These are phyloP conservation scores for Lepidurus apus DNA, from an alignment of 1,140 invertebrate species.

Conservation along the genomic window DNA sequence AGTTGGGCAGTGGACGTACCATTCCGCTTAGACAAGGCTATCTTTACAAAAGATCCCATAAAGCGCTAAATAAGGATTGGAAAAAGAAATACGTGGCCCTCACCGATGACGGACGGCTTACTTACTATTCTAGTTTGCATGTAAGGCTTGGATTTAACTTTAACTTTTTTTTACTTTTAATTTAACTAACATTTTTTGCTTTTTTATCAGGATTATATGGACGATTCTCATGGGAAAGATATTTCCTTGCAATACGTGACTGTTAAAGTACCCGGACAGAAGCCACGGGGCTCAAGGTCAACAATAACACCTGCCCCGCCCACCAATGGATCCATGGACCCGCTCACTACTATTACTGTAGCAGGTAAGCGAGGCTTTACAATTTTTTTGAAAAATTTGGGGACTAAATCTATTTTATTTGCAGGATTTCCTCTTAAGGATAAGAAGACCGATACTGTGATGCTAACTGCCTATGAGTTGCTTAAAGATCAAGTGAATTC, in stretches of 20 bases:
- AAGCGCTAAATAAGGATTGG: conserved; percentile 94
- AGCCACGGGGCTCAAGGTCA: conserved; percentile 80
- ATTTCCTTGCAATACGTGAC: conserved; percentile 93
- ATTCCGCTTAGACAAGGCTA: conserved; percentile 97
- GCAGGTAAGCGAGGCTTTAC: background rate
- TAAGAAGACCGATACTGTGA: conserved; percentile 57
- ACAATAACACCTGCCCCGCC: conserved; percentile 58
- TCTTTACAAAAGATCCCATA: conserved; percentile 92
- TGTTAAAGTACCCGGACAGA: conserved; percentile 93
- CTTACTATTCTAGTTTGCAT: conserved; percentile 80
- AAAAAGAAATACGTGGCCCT: conserved; percentile 99
- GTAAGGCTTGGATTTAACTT: conserved; percentile 25
- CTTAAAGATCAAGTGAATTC: conserved; percentile 54
- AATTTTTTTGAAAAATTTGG: no score
- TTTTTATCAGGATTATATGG: conserved; percentile 85
- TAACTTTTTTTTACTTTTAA: conserved; percentile 23
- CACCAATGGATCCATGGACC: conserved; percentile 53
- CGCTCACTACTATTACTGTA: background rate
- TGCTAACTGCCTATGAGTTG: conserved; percentile 62
- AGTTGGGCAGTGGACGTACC: conserved; percentile 86
- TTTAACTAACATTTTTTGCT: conserved; percentile 24
- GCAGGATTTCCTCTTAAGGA: conserved; percentile 47
- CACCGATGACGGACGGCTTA: conserved; percentile 85
- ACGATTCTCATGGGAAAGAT: conserved; percentile 93
- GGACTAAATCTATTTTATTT: background rate